Conservation (phyloP, 2,113 vertebrate genomes). For the Dipodomys ordii region DNA sequence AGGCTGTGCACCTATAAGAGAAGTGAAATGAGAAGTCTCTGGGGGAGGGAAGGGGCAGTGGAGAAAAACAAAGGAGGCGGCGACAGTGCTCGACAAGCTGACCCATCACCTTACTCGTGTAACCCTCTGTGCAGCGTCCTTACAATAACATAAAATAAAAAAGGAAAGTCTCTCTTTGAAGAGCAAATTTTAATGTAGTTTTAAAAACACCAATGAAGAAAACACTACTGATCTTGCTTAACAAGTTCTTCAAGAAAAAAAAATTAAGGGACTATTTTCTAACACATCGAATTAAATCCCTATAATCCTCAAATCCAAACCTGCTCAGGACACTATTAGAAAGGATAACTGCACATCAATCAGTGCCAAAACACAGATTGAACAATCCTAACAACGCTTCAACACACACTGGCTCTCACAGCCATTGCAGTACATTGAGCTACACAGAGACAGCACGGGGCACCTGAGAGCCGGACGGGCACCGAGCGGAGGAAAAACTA, state of each 20-base stretch:
- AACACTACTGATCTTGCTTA: neutral
- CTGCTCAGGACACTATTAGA: neutral
- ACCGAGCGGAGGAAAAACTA: too few species aligned
- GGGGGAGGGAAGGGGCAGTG: too few species aligned
- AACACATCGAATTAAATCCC: neutral
- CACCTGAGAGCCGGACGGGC: too few species aligned
- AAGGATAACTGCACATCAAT: neutral
- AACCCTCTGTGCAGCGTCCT: too few species aligned
- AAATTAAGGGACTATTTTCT: neutral
- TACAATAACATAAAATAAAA: too few species aligned
- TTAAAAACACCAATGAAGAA: neutral
- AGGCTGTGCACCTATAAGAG: fast-evolving
- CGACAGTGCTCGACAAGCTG: too few species aligned
- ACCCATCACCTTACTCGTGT: too few species aligned
- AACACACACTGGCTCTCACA: too few species aligned
- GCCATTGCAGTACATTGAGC: too few species aligned
- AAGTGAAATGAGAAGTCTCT: neutral
- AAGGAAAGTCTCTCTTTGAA: neutral
- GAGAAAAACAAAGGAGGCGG: too few species aligned
- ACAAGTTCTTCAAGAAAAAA: neutral
- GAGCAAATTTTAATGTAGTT: neutral
- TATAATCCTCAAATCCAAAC: neutral
- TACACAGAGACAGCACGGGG: too few species aligned
- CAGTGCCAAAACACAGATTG: neutral
- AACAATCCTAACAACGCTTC: too few species aligned